phyloP scores from a whole-genome alignment of 2,113 vertebrate species.

The Takifugu flavidus region DNA sequence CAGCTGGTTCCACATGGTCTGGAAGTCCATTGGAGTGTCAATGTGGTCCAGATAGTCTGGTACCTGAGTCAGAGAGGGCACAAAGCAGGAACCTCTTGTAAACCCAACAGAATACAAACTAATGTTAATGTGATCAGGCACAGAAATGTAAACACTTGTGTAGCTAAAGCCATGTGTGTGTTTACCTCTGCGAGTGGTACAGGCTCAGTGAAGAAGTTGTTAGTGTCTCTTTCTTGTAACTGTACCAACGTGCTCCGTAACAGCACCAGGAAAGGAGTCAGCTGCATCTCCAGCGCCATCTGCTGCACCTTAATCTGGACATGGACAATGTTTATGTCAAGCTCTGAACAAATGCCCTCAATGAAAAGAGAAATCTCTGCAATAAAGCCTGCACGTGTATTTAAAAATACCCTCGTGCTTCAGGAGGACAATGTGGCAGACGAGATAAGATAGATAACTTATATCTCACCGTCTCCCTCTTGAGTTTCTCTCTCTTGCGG shows the following conservation, averaged over 20 bases:
- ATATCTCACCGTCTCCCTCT: conserved; percentile 90
- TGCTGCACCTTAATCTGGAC: conserved; percentile 96
- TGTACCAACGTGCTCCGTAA: conserved; percentile 92
- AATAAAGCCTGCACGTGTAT: neutral
- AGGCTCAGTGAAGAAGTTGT: conserved; percentile 97
- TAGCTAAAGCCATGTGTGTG: neutral
- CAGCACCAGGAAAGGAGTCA: conserved; percentile 93
- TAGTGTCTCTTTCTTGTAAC: conserved; percentile 95
- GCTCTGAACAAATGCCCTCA: neutral
- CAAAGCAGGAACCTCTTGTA: neutral
- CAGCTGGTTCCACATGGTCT: conserved; percentile 95
- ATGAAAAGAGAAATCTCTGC: neutral
- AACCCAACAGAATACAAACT: neutral
- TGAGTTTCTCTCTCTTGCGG: conserved; percentile 96
- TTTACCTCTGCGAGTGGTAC: conserved; percentile 95
- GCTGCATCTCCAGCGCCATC: conserved; percentile 93
- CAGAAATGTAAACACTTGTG: neutral
- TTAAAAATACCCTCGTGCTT: neutral
- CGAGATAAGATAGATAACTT: neutral
- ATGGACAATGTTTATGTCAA: conserved; percentile 5
- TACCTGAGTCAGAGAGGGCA: conserved; percentile 72
- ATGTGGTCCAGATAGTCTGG: conserved; percentile 98
- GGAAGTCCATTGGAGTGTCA: conserved; percentile 98
- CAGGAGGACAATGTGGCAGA: too few relatives aligned
- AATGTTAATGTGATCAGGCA: too few relatives aligned